These are phyloP conservation scores for Ethmia dodecea DNA, from an alignment of 2,888 invertebrate species.

Conservation along the genomic window DNA sequence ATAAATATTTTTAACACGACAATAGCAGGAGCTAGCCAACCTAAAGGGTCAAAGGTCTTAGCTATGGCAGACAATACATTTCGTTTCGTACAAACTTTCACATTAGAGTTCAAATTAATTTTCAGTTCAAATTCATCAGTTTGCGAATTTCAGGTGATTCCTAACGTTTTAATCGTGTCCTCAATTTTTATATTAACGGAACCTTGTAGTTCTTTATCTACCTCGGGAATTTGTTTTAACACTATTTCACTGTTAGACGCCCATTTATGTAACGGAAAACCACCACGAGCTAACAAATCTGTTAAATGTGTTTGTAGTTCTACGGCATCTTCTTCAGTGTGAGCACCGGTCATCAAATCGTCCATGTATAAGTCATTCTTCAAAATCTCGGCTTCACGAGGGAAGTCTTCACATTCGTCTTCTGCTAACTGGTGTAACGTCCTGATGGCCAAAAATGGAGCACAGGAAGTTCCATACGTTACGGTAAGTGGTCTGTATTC, in stretches of 20 bases:
- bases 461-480: conserved; percentile 4
- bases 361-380: conserved; percentile 4
- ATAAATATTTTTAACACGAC: conserved; percentile 2
- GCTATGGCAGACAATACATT: conserved; percentile 19
- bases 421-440: conserved; percentile 5
- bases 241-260: conserved; percentile 13
- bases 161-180: conserved; percentile 12
- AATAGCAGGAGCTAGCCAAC: conserved; percentile 18
- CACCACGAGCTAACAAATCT: not conserved
- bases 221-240: conserved; percentile 3
- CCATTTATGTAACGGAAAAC: conserved; percentile 15
- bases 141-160: conserved; percentile 11
- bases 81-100: conserved; percentile 14
- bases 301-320: not conserved
- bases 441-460: conserved; percentile 4
- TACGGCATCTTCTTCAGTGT: not conserved
- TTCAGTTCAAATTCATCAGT: conserved; percentile 4
- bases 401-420: conserved; percentile 8
- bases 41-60: conserved; percentile 18
- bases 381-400: conserved; percentile 1
- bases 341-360: conserved; percentile 2
- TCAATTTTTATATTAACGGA: conserved; percentile 7
- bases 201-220: conserved; percentile 1
- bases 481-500: conserved; percentile 7
- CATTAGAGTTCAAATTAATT: not conserved